Evolutionary conservation across 2,888 invertebrate species (phyloP).

Genomic region (Isotomurus palustris): DNA sequence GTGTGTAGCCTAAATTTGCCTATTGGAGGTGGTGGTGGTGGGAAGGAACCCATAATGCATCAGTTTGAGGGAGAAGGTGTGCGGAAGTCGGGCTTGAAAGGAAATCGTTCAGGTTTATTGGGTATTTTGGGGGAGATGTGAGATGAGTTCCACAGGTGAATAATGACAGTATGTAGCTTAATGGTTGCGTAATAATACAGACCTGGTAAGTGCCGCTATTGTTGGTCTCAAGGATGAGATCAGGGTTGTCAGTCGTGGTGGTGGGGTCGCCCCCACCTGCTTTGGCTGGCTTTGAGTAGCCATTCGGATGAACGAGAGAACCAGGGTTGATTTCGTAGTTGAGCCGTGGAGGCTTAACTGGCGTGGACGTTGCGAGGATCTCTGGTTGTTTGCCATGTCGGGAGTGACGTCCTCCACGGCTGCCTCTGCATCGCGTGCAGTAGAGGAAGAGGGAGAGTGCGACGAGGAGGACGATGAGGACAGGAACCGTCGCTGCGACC

Average conservation of each 20-base stretch:
- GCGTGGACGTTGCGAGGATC: slow-evolving; percentile 44
- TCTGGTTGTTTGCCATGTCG: slow-evolving; percentile 39
- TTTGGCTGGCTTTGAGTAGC: slow-evolving; percentile 26
- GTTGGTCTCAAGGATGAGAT: slow-evolving; percentile 47
- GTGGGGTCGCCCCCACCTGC: slow-evolving; percentile 21
- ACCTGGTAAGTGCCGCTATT: slow-evolving; percentile 45
- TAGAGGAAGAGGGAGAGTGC: slow-evolving; percentile 56
- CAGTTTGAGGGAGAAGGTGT: too few species aligned
- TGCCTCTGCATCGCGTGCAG: slow-evolving; percentile 56
- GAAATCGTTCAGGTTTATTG: too few species aligned
- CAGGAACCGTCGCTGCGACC: slow-evolving; percentile 44
- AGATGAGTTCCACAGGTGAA: too few species aligned
- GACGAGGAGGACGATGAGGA: slow-evolving; percentile 44
- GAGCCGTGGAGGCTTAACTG: slow-evolving; percentile 45
- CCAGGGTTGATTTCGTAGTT: slow-evolving; percentile 45
- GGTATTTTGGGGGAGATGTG: too few species aligned
- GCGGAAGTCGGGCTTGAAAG: too few species aligned
- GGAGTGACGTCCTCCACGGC: slow-evolving; percentile 11
- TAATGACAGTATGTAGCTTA: too few species aligned
- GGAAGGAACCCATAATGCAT: too few species aligned
- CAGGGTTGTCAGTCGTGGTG: slow-evolving; percentile 54
- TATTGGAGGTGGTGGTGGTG: too few species aligned
- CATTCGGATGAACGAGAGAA: slow-evolving; percentile 41
- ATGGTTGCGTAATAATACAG: too few species aligned
- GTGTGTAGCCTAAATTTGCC: too few species aligned